These are phyloP conservation scores for Silurus lanzhouensis DNA, from an alignment of 2,797 vertebrate species.

Conservation along the genomic window DNA sequence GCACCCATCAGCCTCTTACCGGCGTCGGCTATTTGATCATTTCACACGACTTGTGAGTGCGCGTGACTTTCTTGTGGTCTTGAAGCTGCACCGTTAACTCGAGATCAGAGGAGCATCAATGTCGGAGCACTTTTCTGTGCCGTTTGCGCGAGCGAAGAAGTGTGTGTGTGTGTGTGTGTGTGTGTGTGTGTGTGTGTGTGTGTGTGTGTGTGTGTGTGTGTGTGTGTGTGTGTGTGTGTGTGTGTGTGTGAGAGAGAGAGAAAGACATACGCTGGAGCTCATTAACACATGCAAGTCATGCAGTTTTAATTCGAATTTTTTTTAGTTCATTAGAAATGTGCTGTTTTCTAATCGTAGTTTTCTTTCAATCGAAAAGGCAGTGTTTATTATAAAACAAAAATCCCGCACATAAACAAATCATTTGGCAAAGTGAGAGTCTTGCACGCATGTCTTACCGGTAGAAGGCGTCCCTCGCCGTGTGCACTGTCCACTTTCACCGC, in stretches of 20 bases:
- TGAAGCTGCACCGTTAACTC: constrained; percentile 38
- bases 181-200: neutral
- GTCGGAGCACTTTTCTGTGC: constrained; percentile 46
- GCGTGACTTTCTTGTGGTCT: constrained; percentile 46
- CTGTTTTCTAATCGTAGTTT: neutral
- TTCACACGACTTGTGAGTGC: constrained; percentile 40
- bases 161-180: constrained; percentile 11
- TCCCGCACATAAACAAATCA: neutral
- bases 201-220: constrained; percentile 21
- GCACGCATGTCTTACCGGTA: constrained; percentile 16
- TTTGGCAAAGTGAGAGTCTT: neutral
- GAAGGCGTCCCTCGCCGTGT: constrained; percentile 15
- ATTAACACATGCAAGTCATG: neutral
- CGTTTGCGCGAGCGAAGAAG: neutral
- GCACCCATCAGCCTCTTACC: constrained; percentile 29
- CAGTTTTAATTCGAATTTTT: neutral
- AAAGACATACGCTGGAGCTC: neutral
- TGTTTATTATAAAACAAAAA: neutral
- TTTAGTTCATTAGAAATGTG: neutral
- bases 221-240: constrained; percentile 7
- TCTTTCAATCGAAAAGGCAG: neutral
- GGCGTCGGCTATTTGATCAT: constrained; percentile 48
- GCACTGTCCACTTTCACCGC: constrained; percentile 7
- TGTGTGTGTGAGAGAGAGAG: constrained; percentile 31
- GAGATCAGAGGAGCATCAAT: constrained; percentile 41